Evolutionary conservation across 2,113 vertebrate genomes (phyloP).

Genomic region (Eptatretus burgeri): DNA sequence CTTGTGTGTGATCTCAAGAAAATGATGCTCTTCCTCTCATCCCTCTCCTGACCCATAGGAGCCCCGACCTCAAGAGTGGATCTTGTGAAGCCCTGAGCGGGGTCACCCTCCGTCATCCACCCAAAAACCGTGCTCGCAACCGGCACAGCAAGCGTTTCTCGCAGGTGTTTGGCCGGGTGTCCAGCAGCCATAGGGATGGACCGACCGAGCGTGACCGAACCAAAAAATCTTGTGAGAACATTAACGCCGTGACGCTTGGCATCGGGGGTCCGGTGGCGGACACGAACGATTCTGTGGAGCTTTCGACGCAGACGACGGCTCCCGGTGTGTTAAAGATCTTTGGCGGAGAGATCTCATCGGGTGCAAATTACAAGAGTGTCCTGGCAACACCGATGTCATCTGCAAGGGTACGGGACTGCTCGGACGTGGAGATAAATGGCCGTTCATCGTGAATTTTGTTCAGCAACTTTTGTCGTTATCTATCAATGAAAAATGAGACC

Average conservation of each 20-base stretch:
- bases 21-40: neutral
- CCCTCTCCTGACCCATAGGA: neutral
- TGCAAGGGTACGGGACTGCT: slow-evolving; percentile 26
- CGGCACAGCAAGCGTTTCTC: slow-evolving; percentile 6
- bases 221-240: too few relatives aligned
- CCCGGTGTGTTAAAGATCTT: slow-evolving; percentile 77
- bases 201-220: too few relatives aligned
- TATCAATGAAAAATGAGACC: too few relatives aligned
- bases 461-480: too few relatives aligned
- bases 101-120: neutral
- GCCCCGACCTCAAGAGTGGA: slow-evolving; percentile 5
- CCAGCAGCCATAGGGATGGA: too few relatives aligned
- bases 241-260: neutral
- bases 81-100: slow-evolving; percentile 4
- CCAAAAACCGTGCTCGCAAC: slow-evolving; percentile 5
- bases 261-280: slow-evolving; percentile 1
- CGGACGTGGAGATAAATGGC: slow-evolving; percentile 21
- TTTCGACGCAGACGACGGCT: slow-evolving; percentile 62
- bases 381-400: slow-evolving; percentile 52
- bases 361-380: slow-evolving; percentile 84
- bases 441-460: slow-evolving; percentile 13
- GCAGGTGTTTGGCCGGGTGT: neutral
- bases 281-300: slow-evolving; percentile 46
- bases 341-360: slow-evolving; percentile 45
- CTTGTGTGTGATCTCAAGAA: too few relatives aligned